These are phyloP conservation scores for Hetaerina titia DNA, from an alignment of 2,888 invertebrate genomes.

Conservation along the genomic window DNA sequence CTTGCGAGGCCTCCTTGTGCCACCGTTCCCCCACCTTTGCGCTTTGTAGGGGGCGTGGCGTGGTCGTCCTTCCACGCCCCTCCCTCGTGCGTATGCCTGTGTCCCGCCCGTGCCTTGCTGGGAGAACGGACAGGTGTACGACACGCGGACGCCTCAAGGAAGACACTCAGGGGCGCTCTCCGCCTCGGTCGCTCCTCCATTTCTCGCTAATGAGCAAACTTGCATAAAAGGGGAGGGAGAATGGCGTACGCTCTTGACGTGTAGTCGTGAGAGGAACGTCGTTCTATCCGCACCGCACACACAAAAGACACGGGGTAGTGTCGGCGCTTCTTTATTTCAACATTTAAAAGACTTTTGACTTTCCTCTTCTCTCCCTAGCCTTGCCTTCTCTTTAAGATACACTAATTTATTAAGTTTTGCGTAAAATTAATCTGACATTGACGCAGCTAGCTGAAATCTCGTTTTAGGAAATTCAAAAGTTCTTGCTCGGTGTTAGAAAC, in stretches of 20 bases:
- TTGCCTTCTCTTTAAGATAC: too few species aligned
- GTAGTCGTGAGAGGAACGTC: background rate
- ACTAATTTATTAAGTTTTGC: too few species aligned
- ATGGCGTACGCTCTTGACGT: background rate
- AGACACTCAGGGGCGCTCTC: background rate
- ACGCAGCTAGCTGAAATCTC: too few species aligned
- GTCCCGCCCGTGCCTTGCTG: background rate
- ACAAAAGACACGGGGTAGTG: background rate
- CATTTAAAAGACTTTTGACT: background rate
- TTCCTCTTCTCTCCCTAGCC: background rate
- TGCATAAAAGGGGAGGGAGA: background rate
- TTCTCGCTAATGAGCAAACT: conserved; percentile 1
- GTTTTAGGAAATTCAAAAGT: too few species aligned
- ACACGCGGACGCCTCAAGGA: background rate
- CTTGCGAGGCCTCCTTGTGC: too few species aligned
- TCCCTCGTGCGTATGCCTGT: background rate
- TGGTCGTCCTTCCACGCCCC: too few species aligned
- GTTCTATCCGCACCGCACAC: background rate
- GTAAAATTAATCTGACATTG: too few species aligned
- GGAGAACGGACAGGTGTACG: background rate
- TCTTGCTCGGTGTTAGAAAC: too few species aligned
- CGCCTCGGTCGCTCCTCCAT: background rate
- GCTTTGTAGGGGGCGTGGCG: too few species aligned
- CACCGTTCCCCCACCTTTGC: too few species aligned
- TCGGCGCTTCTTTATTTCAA: background rate